These are phyloP conservation scores for Drosophila longiperda DNA, from an alignment of 2,888 invertebrate species.

Conservation along the genomic window DNA sequence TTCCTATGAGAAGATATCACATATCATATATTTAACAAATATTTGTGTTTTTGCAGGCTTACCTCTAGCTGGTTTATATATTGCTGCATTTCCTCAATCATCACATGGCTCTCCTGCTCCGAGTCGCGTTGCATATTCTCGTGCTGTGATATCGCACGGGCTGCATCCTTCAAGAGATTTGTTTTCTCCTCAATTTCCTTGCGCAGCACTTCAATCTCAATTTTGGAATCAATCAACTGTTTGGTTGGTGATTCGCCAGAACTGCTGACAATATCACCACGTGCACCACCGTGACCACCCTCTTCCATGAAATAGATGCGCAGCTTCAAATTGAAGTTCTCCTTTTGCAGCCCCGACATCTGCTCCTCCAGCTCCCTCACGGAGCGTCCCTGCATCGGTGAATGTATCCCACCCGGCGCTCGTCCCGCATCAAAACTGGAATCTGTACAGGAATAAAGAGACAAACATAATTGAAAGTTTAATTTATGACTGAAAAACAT, in stretches of 20 bases:
- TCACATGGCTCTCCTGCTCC: constrained; percentile 81
- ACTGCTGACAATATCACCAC: constrained; percentile 50
- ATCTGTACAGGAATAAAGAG: constrained; percentile 31
- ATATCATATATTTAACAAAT: neutral
- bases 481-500: neutral
- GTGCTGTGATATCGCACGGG: constrained; percentile 91
- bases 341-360: constrained; percentile 92
- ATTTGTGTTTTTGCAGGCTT: constrained; percentile 10
- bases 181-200: constrained; percentile 93
- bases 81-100: constrained; percentile 83
- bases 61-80: constrained; percentile 83
- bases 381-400: constrained; percentile 87
- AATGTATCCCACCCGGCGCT: constrained; percentile 54
- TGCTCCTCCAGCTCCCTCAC: constrained; percentile 97
- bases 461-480: neutral
- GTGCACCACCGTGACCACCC: constrained; percentile 84
- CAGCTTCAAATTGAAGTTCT: constrained; percentile 96
- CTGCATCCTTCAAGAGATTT: constrained; percentile 93
- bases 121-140: constrained; percentile 87
- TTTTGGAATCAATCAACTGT: constrained; percentile 89
- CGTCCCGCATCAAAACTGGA: constrained; percentile 64
- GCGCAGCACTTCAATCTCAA: constrained; percentile 90
- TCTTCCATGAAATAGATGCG: constrained; percentile 96
- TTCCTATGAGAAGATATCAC: constrained; percentile 15
- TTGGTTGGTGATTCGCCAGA: constrained; percentile 85